A percentile compares a stretch with the other conserved stretches of the same genome.
Evolutionary conservation across 1,140 invertebrate species (phyloP).

Genomic region (Agrilus planipennis): DNA sequence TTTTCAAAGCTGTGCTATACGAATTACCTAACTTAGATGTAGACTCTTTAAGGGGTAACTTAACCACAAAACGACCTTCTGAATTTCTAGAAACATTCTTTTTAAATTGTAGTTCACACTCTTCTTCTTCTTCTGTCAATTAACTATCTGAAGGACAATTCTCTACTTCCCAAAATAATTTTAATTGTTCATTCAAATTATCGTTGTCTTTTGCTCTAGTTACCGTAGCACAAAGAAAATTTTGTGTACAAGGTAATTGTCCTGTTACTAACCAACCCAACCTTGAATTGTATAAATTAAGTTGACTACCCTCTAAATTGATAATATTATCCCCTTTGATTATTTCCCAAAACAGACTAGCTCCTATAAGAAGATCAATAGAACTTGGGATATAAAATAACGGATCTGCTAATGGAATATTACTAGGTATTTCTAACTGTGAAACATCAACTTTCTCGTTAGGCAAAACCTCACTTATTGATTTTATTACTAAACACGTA

Average conservation of each 20-base stretch:
- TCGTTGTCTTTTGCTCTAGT: background rate
- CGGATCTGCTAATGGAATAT: background rate
- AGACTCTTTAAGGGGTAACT: slow-evolving; percentile 20
- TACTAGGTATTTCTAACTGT: background rate
- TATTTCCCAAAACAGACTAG: background rate
- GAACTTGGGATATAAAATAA: background rate
- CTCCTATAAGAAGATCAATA: background rate
- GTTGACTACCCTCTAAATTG: background rate
- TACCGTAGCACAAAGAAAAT: background rate
- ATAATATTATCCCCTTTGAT: background rate
- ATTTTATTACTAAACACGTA: background rate
- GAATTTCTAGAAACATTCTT: slow-evolving; percentile 10
- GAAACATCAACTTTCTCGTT: background rate
- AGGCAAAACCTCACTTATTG: background rate
- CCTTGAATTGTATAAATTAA: background rate
- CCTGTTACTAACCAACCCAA: background rate
- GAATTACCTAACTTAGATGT: slow-evolving; percentile 22
- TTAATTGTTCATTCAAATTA: background rate
- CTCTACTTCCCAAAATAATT: background rate
- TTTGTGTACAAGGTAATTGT: background rate
- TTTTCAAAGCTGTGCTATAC: slow-evolving; percentile 14
- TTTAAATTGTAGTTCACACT: slow-evolving; percentile 4
- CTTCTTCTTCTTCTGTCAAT: background rate
- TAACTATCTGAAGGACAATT: background rate
- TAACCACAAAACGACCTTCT: slow-evolving; percentile 23